Evolutionary conservation across 2,113 vertebrate species (phyloP).

Genomic region (Cercocebus atys): DNA sequence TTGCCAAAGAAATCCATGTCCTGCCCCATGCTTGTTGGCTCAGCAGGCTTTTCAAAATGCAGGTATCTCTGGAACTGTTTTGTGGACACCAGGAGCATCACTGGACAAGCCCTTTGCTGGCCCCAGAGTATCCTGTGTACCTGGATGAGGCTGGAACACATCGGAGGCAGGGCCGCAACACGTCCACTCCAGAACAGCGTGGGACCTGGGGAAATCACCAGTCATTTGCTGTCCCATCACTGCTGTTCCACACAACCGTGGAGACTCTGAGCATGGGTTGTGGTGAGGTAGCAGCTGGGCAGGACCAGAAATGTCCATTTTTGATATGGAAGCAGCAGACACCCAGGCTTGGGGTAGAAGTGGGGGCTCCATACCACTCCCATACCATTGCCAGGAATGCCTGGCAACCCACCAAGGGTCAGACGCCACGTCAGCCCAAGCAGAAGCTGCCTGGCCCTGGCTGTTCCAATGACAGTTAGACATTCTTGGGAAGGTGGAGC

Average conservation of each 20-base stretch:
- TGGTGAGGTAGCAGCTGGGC: background rate
- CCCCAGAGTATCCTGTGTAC: background rate
- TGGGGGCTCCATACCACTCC: too few relatives aligned
- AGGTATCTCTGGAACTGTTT: too few relatives aligned
- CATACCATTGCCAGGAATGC: too few relatives aligned
- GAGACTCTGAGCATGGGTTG: background rate
- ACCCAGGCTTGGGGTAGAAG: background rate
- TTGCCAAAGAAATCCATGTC: background rate
- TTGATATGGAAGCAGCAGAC: too few relatives aligned
- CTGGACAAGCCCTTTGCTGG: background rate
- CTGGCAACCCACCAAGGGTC: too few relatives aligned
- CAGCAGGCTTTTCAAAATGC: background rate
- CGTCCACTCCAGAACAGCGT: background rate
- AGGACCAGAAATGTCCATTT: background rate
- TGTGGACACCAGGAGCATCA: background rate
- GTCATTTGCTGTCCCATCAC: background rate
- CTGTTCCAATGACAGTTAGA: background rate
- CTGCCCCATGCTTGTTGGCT: background rate
- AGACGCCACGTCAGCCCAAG: background rate
- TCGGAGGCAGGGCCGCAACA: background rate
- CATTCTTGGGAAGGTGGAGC: background rate
- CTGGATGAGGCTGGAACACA: background rate
- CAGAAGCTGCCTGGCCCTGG: background rate
- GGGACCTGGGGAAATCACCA: accelerated
- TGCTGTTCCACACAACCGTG: background rate